A percentile compares a stretch with the other conserved stretches of the same genome.
Evolutionary conservation across 2,113 vertebrate species (phyloP).

Genomic region (Menidia beryllina): DNA sequence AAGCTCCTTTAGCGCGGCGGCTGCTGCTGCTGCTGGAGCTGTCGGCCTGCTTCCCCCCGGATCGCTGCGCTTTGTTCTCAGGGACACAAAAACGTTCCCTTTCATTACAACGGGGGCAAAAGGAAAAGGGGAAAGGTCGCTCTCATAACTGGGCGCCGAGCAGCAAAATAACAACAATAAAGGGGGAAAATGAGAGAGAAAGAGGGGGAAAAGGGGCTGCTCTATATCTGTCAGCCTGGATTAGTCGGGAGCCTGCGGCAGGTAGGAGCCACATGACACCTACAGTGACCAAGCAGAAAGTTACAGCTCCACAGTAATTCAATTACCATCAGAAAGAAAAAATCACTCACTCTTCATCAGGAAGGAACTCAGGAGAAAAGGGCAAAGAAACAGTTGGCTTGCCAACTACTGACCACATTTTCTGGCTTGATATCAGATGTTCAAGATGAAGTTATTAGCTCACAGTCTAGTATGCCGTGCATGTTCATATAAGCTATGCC

Average conservation of each 20-base stretch:
- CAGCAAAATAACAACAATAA: conserved; percentile 71
- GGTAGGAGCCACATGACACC: conserved; percentile 69
- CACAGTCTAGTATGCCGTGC: conserved; percentile 45
- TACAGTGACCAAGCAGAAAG: conserved; percentile 74
- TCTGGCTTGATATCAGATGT: conserved; percentile 65
- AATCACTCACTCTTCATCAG: conserved; percentile 69
- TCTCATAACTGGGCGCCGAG: conserved; percentile 64
- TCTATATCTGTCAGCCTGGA: conserved; percentile 76
- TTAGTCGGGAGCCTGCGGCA: conserved; percentile 65
- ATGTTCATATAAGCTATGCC: conserved; percentile 38
- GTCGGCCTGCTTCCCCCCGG: conserved; percentile 57
- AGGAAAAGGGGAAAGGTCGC: conserved; percentile 69
- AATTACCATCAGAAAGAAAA: conserved; percentile 59
- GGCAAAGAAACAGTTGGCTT: conserved; percentile 63
- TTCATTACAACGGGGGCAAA: conserved; percentile 62
- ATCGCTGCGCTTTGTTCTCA: conserved; percentile 57
- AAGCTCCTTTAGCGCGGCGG: conserved; percentile 37
- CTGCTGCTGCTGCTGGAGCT: too few relatives aligned
- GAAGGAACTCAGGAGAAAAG: conserved; percentile 69
- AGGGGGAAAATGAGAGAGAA: conserved; percentile 64
- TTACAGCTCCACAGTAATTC: conserved; percentile 62
- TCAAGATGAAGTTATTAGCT: conserved; percentile 63
- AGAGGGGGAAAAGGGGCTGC: conserved; percentile 62
- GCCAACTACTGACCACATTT: conserved; percentile 71
- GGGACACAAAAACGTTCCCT: conserved; percentile 51